Evolutionary conservation across 2,888 invertebrate species (phyloP), one percentile per base, ranked within the genome.

Genomic region (Gastracanthus pulcherrimus): DNA sequence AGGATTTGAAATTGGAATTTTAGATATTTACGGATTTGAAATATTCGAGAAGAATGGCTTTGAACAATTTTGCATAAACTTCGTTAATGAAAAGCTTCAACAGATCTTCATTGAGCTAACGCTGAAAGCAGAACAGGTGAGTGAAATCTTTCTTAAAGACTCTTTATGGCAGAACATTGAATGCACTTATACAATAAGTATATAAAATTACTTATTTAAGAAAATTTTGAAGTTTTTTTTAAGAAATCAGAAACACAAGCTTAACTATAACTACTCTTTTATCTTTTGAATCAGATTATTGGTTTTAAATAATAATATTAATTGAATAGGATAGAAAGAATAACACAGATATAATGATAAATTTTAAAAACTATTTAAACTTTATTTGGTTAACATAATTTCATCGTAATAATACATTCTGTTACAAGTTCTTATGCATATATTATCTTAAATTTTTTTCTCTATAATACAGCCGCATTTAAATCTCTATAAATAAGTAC

Each of bases 21-120:
- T 95, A 82, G 95, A 95, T 87, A 95, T 95, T 86, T 95, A 95
- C 86, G 95, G 95, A 1, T 95, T 95, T 88, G 95, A 95, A 89
- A 95, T 95, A 81, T 95, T 95, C 87, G 93, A 94, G 62, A 93
- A 92, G 86, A 95, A 95, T 88, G 95, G 95, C 26, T 95, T 95
- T 90, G 95, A 95, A 86, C 95, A 95, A 89, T 95, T 95, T 88
- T 94, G 95, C 89, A 95, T 95, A 79, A 95, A 95, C 88, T 95
- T 94, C 87, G 95, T 95, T 26, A 95, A 95, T 88, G 95, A 95
- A 89, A 95, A 95, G 87, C 92, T 95, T 11, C 95, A 95, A 87
- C 95, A 95, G 89, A 95, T 95, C 77, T 95, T 95, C 90, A 95
- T 95, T 85, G 95, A 95, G 86, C 90, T 95, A 55, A 95, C 95